Evolutionary conservation across 64 coral and sea anemone genomes (phyloP).

Genomic region (Catalaphyllia jardinei): DNA sequence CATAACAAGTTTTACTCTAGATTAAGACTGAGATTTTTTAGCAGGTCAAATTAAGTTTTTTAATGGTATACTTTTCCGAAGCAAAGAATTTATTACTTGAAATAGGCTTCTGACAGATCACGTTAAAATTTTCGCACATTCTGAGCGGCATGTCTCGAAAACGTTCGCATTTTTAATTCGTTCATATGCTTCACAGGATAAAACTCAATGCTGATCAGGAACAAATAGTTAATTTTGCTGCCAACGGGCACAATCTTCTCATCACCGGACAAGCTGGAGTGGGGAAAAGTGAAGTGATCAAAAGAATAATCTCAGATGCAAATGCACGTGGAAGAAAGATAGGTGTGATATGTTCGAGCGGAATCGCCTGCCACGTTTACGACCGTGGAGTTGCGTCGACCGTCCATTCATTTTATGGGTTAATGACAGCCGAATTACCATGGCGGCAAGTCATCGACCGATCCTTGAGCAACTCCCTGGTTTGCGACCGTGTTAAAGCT

Average conservation of each 20-base stretch:
- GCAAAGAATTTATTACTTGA: too few species aligned
- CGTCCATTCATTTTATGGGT: conserved; percentile 32
- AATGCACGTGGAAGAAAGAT: background rate
- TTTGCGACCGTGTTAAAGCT: background rate
- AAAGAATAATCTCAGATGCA: background rate
- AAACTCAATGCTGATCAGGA: conserved; percentile 23
- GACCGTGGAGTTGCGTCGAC: conserved; percentile 1
- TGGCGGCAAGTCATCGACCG: background rate
- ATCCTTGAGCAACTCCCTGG: background rate
- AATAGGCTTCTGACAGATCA: too few species aligned
- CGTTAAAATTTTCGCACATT: too few species aligned
- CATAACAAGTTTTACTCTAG: too few species aligned
- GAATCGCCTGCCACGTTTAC: conserved; percentile 31
- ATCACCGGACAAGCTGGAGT: conserved; percentile 49
- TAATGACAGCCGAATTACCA: conserved; percentile 5
- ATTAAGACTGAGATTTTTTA: too few species aligned
- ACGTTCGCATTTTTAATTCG: too few species aligned
- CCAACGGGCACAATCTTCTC: conserved; percentile 41
- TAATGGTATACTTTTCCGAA: too few species aligned
- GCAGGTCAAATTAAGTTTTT: too few species aligned
- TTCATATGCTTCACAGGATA: background rate
- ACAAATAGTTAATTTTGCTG: conserved; percentile 13
- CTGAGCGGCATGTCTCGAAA: too few species aligned
- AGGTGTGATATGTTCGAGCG: conserved; percentile 30
- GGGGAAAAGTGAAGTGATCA: conserved; percentile 38